A percentile compares a stretch with the other conserved stretches of the same genome.
phyloP scores from a whole-genome alignment of 2,888 invertebrate genomes.

The Agapostemon virescens region DNA sequence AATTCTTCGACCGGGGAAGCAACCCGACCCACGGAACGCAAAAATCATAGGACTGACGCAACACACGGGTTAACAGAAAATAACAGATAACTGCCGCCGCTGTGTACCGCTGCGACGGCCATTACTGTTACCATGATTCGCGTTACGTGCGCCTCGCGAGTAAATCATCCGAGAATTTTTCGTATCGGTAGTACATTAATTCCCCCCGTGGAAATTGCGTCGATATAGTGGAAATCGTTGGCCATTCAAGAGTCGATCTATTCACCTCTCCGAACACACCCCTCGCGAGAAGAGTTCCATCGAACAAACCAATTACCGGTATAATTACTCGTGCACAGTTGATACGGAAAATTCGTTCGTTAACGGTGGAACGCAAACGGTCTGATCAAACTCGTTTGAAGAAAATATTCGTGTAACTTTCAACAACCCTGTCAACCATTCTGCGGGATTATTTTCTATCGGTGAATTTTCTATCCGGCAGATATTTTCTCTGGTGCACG shows the following conservation, averaged over 20 bases:
- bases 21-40: slow-evolving; percentile 12
- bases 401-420: neutral
- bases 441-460: neutral
- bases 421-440: neutral
- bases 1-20: slow-evolving; percentile 38
- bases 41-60: slow-evolving; percentile 37
- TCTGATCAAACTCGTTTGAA: neutral
- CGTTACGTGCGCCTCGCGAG: slow-evolving; percentile 23
- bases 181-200: slow-evolving; percentile 29
- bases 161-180: slow-evolving; percentile 36
- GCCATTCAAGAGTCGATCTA: neutral
- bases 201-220: slow-evolving; percentile 5
- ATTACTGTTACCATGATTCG: slow-evolving; percentile 3
- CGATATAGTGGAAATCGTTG: slow-evolving; percentile 1
- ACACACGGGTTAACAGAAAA: slow-evolving; percentile 38
- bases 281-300: neutral
- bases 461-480: no score
- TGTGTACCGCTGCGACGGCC: neutral
- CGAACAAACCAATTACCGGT: neutral
- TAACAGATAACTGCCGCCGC: slow-evolving; percentile 45
- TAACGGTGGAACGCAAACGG: neutral
- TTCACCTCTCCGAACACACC: neutral
- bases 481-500: neutral
- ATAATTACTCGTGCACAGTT: neutral
- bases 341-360: neutral